phyloP scores from a whole-genome alignment of 2,888 invertebrate species.

The Thyatira batis region DNA sequence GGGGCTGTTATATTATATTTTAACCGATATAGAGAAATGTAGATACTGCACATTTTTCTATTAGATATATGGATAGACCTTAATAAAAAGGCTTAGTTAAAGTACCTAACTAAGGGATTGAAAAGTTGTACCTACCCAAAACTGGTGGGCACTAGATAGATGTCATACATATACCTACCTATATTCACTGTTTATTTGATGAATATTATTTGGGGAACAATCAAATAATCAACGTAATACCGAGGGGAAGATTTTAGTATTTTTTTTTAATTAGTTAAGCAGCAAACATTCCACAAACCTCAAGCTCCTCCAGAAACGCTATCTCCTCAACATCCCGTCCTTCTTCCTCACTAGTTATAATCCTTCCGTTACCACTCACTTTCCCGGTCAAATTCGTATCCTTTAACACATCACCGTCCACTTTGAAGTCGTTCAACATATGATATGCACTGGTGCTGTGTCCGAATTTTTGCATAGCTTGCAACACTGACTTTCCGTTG shows the following conservation, averaged over 20 bases:
- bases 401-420: conserved; percentile 67
- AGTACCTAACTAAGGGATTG: no score
- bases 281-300: conserved; percentile 47
- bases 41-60: no score
- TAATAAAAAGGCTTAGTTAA: no score
- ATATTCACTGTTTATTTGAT: no score
- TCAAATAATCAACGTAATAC: no score
- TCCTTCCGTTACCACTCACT: conserved; percentile 66
- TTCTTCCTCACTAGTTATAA: conserved; percentile 62
- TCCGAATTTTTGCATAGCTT: conserved; percentile 78
- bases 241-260: not conserved
- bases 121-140: no score
- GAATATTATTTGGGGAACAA: no score
- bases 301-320: conserved; percentile 67
- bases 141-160: no score
- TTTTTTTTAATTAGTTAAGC: not conserved
- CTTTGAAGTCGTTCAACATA: conserved; percentile 83
- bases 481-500: conserved; percentile 77
- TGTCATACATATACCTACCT: no score
- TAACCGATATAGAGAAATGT: no score
- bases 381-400: conserved; percentile 67
- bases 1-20: no score
- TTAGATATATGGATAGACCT: no score
- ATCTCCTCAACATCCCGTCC: conserved; percentile 51
- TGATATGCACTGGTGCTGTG: conserved; percentile 86